Percentiles rank a stretch among this genome's conserved stretches.
phyloP scores from a whole-genome alignment of 92 coral and sea anemone species.

The Desmophyllum pertusum region DNA sequence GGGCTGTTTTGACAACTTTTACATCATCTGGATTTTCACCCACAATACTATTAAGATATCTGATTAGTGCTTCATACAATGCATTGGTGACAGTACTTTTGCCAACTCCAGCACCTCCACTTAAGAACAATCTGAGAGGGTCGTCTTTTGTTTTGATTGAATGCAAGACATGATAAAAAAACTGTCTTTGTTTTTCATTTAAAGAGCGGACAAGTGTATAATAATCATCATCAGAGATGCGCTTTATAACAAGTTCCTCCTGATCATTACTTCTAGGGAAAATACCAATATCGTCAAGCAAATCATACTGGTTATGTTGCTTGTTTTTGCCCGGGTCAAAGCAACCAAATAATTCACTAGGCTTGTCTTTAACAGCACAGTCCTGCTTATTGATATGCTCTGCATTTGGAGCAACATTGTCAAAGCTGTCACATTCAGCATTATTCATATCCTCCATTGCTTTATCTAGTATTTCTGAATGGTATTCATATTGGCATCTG shows the following conservation, averaged over 20 bases:
- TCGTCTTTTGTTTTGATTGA: slow-evolving; percentile 52
- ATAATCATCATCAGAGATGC: slow-evolving; percentile 2
- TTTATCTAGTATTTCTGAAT: too few species aligned
- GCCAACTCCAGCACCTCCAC: slow-evolving; percentile 69
- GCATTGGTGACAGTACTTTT: slow-evolving; percentile 64
- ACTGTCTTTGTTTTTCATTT: slow-evolving; percentile 15
- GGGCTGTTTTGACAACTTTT: too few species aligned
- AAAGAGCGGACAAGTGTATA: slow-evolving; percentile 14
- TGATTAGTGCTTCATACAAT: slow-evolving; percentile 61
- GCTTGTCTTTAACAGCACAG: too few species aligned
- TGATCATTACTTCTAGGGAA: slow-evolving; percentile 41
- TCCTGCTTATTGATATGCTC: slow-evolving; percentile 63
- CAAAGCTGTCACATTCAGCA: slow-evolving; percentile 45
- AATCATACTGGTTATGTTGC: too few species aligned
- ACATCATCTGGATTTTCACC: slow-evolving; percentile 61
- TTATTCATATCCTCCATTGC: slow-evolving; percentile 51
- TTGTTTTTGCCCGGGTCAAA: too few species aligned
- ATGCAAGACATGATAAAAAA: slow-evolving; percentile 43
- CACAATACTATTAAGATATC: slow-evolving; percentile 44
- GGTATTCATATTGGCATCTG: slow-evolving; percentile 63
- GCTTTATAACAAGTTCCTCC: slow-evolving; percentile 26
- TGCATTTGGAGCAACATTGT: slow-evolving; percentile 54
- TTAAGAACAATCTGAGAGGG: too few species aligned
- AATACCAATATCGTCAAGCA: slow-evolving; percentile 24
- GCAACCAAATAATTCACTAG: too few species aligned